Evolutionary conservation across 2,113 vertebrate genomes (phyloP), one percentile per base, ranked within the genome.

Genomic region (Dromaius novaehollandiae): DNA sequence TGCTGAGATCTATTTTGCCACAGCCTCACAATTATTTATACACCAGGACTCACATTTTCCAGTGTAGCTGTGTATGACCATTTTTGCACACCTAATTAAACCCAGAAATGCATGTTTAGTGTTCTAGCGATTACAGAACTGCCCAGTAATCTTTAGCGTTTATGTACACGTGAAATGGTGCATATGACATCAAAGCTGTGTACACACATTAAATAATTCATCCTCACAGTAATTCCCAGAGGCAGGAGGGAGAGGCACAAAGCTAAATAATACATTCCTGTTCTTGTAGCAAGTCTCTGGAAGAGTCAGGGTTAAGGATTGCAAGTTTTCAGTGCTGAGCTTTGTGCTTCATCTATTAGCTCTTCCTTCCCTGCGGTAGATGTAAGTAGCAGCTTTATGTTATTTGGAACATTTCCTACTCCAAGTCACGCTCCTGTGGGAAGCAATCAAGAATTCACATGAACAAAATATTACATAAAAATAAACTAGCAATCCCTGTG

Each of bases 151-250:
- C 60, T 80, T 93, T 79, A 93, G 85, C 58, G 13, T 60, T 96
- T 92, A 87, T 70, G 80, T 91, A 77, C 61, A 42, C 58, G 92
- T 81, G 92, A 96, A 96, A 90, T 96, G 95, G 61, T 91, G 95
- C 95, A 71, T 96, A 65, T 55, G 85, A 63, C 75, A 94, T 93
- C 91, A 92, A 90, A 90, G 71, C 82, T 94, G 66, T 76, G 75
- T 69, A 95, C 71, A 95, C 88, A 96, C 88, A 93, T 94, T 94
- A 92, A 94, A 90, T 91, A 95, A 96, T 92, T 94, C 86, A 95
- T 88, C 82, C 53, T 88, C 36, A 26, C 32, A 93, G 92, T 55
- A 89, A 80, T 40, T 2, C 14, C 90, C 0, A 0, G 82, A 82
- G 77, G 71, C 10, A 11, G 44, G 3, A 18, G 36, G 34, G 50